phyloP scores from a whole-genome alignment of 2,113 vertebrate species.

The Ginglymostoma cirratum region DNA sequence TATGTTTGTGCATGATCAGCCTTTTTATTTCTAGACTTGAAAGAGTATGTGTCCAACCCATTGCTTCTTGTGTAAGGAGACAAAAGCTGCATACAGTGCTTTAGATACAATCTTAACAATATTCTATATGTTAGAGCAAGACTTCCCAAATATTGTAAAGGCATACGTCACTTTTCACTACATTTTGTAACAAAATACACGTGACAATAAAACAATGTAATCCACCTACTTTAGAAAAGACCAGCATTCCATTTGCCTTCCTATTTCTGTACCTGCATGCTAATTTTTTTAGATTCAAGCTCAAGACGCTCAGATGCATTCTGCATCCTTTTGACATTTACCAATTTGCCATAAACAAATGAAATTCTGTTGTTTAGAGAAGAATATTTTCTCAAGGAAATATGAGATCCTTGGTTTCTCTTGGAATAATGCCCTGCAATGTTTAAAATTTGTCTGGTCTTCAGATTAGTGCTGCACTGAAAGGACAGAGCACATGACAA shows the following conservation, averaged over 20 bases:
- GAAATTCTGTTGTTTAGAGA: not conserved
- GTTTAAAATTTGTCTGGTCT: not conserved
- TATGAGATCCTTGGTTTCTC: no score
- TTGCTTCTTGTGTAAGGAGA: not conserved
- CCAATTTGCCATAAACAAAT: not conserved
- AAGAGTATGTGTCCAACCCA: no score
- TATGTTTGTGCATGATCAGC: no score
- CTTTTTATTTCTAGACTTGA: no score
- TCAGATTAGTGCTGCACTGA: not conserved
- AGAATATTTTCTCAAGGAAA: not conserved
- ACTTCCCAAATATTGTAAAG: not conserved
- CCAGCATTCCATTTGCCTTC: not conserved
- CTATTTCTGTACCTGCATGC: not conserved
- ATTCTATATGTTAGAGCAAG: not conserved
- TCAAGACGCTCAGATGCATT: not conserved
- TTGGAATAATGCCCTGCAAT: not conserved
- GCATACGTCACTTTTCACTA: no score
- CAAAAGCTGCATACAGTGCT: not conserved
- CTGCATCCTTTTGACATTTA: not conserved
- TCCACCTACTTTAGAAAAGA: not conserved
- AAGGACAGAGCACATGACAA: not conserved
- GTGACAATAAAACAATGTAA: no score
- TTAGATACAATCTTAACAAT: not conserved
- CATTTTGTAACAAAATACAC: no score
- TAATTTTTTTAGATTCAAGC: not conserved